Evolutionary conservation across 2,888 invertebrate genomes (phyloP).

Genomic region (Margaritifera margaritifera): DNA sequence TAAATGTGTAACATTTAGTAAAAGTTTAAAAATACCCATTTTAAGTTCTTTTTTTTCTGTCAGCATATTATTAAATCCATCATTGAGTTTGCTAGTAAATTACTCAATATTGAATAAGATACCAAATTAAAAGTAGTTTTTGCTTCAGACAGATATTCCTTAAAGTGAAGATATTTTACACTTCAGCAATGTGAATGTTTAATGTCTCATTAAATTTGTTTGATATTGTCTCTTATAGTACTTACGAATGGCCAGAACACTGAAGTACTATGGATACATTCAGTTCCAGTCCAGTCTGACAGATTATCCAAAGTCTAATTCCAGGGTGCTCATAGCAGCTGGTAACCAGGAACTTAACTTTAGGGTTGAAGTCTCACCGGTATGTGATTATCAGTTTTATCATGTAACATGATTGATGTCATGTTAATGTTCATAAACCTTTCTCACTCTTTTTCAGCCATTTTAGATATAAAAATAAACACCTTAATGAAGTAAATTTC

Average conservation of each 20-base stretch:
- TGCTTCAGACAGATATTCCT: too few relatives aligned
- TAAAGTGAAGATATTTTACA: too few relatives aligned
- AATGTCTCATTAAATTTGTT: slow-evolving; percentile 1
- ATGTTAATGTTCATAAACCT: background rate
- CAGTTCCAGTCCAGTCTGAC: slow-evolving; percentile 84
- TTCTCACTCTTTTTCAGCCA: background rate
- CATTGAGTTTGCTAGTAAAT: too few relatives aligned
- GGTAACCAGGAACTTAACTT: slow-evolving; percentile 90
- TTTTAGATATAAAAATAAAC: too few relatives aligned
- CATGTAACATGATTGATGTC: background rate
- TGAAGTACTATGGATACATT: slow-evolving; percentile 92
- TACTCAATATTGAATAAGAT: too few relatives aligned
- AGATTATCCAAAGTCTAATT: slow-evolving; percentile 83
- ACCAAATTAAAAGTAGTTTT: too few relatives aligned
- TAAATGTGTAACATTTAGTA: too few relatives aligned
- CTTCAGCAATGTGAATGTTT: background rate
- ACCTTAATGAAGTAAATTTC: too few relatives aligned
- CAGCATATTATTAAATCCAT: too few relatives aligned
- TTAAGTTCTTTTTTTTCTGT: too few relatives aligned
- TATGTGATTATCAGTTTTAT: slow-evolving; percentile 24
- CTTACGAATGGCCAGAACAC: slow-evolving; percentile 85
- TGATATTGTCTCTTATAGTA: slow-evolving; percentile 78
- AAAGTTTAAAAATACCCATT: too few relatives aligned
- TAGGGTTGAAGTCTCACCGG: slow-evolving; percentile 72
- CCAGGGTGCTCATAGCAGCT: slow-evolving; percentile 83